These are phyloP conservation scores for Erebia aethiops DNA, from an alignment of 2,888 invertebrate species.

Conservation along the genomic window DNA sequence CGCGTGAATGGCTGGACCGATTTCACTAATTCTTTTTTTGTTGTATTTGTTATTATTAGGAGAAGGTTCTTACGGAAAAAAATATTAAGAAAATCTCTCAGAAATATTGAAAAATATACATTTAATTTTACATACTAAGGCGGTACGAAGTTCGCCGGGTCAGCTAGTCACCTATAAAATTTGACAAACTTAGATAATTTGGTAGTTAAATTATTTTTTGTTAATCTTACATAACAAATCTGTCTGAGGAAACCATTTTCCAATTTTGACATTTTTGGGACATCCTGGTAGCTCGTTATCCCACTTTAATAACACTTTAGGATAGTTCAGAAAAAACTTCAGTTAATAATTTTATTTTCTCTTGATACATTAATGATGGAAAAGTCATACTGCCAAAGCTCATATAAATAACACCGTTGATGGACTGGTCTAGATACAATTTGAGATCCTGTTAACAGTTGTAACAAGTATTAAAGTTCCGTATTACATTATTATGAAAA, in stretches of 20 bases:
- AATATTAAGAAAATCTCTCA: no score
- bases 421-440: slow-evolving; percentile 49
- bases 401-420: slow-evolving; percentile 56
- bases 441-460: slow-evolving; percentile 47
- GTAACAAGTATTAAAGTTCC: not conserved
- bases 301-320: slow-evolving; percentile 66
- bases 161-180: no score
- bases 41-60: no score
- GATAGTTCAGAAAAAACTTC: slow-evolving; percentile 58
- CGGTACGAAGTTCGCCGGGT: no score
- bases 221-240: slow-evolving; percentile 62
- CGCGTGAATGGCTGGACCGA: no score
- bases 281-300: slow-evolving; percentile 42
- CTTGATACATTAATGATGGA: slow-evolving; percentile 41
- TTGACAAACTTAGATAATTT: not conserved
- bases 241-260: slow-evolving; percentile 13
- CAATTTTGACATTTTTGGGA: slow-evolving; percentile 46
- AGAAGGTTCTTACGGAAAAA: no score
- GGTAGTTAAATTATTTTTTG: not conserved
- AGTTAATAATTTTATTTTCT: slow-evolving; percentile 49
- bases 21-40: no score
- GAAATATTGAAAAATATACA: no score
- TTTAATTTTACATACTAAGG: no score
- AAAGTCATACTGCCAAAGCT: slow-evolving; percentile 56
- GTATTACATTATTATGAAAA: not conserved